A percentile compares a stretch with the other conserved stretches of the same genome.
Conservation (phyloP, 2,888 invertebrate species). For the Plemyria rubiginata region DNA sequence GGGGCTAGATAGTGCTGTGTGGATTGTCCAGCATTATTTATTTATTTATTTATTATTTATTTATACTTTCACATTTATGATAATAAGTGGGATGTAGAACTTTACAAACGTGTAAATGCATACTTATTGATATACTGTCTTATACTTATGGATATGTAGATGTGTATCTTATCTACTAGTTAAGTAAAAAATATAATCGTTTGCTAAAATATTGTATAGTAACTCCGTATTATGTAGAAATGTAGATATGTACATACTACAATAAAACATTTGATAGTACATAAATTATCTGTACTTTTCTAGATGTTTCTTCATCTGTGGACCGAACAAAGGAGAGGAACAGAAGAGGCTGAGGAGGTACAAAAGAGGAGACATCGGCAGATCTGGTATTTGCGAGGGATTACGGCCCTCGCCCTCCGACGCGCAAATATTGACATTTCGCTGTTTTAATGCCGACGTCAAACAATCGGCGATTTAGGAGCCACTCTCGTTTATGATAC, state of each 20-base stretch:
- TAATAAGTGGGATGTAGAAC: no score
- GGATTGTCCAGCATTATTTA: no score
- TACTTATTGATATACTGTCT: no score
- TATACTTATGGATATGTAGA: no score
- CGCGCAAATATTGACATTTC: conserved; percentile 82
- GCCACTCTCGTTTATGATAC: conserved; percentile 45
- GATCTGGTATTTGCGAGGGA: conserved; percentile 76
- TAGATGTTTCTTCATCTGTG: neutral
- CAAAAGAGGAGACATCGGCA: conserved; percentile 61
- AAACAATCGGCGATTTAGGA: conserved; percentile 80
- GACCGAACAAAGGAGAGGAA: conserved; percentile 4
- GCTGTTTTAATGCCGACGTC: conserved; percentile 84
- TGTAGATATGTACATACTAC: no score
- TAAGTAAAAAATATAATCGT: neutral
- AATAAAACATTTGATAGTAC: neutral
- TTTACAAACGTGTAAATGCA: no score
- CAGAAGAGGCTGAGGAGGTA: conserved; percentile 47
- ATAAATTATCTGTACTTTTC: neutral
- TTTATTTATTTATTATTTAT: no score
- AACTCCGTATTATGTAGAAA: no score
- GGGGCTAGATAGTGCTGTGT: no score
- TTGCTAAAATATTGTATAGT: no score
- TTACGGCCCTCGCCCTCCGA: conserved; percentile 65
- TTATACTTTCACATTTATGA: no score
- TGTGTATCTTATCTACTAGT: no score